Percentiles rank a stretch among this genome's conserved stretches.
Conservation (phyloP, 2,888 invertebrate genomes). For the Drosophila birchii region DNA sequence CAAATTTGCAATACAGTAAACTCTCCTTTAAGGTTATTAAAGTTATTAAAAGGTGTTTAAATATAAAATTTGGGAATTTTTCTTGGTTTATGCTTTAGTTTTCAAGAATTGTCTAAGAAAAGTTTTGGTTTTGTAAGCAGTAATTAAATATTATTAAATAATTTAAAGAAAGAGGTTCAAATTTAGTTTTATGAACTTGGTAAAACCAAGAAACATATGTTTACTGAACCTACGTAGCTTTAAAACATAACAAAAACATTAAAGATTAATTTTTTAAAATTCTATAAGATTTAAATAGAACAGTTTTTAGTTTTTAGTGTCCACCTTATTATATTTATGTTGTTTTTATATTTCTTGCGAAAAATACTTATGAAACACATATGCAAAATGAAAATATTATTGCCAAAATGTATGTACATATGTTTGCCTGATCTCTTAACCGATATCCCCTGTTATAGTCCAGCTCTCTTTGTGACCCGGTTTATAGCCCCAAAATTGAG, state of each 20-base stretch:
- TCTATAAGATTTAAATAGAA: neutral
- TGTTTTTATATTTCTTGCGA: neutral
- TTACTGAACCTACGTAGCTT: no score
- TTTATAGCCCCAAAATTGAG: slow-evolving; percentile 25
- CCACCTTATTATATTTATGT: neutral
- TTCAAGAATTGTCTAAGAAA: neutral
- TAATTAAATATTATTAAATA: neutral
- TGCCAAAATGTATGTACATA: slow-evolving; percentile 1
- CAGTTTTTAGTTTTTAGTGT: neutral
- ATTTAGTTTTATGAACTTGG: neutral
- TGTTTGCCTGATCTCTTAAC: neutral
- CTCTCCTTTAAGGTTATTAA: neutral
- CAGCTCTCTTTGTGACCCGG: slow-evolving; percentile 19
- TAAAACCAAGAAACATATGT: no score
- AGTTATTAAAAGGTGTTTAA: no score
- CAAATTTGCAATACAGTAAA: slow-evolving; percentile 14
- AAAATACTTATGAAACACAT: neutral
- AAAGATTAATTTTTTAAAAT: no score
- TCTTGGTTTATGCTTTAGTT: neutral
- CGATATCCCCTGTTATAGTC: slow-evolving; percentile 24
- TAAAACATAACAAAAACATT: no score
- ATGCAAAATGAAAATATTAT: neutral
- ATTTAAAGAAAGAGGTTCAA: neutral
- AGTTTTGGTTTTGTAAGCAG: neutral
- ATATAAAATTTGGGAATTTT: neutral